These are phyloP conservation scores for Pyrocephalus nanus DNA, from an alignment of 2,797 vertebrate genomes.

Conservation along the genomic window DNA sequence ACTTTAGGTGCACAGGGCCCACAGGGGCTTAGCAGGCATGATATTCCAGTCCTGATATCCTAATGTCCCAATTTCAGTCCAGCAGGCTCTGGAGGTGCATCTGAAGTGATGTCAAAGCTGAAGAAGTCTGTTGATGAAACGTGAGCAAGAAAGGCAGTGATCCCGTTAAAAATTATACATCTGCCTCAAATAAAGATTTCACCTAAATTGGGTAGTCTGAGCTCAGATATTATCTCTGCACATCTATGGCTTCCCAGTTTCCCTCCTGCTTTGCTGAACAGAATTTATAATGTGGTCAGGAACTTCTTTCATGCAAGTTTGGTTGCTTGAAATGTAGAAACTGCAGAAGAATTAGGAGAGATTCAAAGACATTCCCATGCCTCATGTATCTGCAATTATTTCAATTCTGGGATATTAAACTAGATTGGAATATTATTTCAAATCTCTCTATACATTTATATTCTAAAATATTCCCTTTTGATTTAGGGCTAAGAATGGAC, in stretches of 20 bases:
- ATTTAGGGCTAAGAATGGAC: background rate
- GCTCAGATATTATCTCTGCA: background rate
- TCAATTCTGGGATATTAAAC: background rate
- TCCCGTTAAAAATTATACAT: background rate
- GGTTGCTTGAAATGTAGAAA: background rate
- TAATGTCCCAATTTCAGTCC: background rate
- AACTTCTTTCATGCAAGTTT: background rate
- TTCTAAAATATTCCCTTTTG: background rate
- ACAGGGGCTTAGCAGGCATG: background rate
- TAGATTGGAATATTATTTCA: background rate
- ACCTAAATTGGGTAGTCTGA: background rate
- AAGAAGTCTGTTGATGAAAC: background rate
- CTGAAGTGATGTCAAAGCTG: background rate
- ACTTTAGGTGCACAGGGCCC: background rate
- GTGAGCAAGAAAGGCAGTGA: background rate
- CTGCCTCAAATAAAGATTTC: background rate
- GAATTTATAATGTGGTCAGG: background rate
- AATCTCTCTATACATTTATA: background rate
- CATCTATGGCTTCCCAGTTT: background rate
- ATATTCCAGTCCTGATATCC: background rate
- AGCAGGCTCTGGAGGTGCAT: background rate
- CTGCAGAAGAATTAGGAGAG: background rate
- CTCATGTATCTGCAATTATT: background rate
- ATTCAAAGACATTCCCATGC: background rate
- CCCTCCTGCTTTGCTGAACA: background rate